Percentiles rank a stretch among this genome's conserved stretches.
phyloP scores from a whole-genome alignment of 2,797 vertebrate species.

The Oreortyx pictus region DNA sequence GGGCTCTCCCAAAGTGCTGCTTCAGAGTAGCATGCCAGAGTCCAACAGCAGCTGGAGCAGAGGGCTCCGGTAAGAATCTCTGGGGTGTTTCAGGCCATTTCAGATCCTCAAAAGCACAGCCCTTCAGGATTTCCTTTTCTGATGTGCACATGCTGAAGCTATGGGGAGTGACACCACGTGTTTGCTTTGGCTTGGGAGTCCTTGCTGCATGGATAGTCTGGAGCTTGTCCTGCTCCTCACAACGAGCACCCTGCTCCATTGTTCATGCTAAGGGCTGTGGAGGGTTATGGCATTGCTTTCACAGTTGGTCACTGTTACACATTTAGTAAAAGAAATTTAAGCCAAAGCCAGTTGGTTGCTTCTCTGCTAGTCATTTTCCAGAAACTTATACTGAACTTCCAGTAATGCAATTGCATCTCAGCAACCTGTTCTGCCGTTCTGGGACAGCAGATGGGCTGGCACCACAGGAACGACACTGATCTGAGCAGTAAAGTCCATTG shows the following conservation, averaged over 20 bases:
- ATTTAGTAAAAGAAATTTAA: conserved; percentile 6
- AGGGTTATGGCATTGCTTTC: neutral
- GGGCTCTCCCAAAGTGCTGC: neutral
- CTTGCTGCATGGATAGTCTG: neutral
- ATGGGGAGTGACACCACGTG: neutral
- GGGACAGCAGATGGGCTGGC: neutral
- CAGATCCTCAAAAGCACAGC: neutral
- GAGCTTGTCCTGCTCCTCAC: neutral
- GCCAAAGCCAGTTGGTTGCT: neutral
- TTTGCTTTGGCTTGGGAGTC: neutral
- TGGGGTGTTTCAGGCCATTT: neutral
- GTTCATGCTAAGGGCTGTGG: fast-evolving
- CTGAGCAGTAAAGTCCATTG: no score
- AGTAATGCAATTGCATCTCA: neutral
- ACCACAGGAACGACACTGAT: neutral
- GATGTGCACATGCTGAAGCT: fast-evolving
- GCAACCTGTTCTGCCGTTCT: neutral
- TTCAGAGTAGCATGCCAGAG: fast-evolving
- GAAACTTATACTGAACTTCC: neutral
- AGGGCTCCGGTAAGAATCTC: neutral
- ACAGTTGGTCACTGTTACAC: neutral
- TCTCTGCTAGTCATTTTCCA: neutral
- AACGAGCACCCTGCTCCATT: neutral
- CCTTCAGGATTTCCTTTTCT: conserved; percentile 20
- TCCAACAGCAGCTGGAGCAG: neutral